Base-by-base conservation (phyloP, 2,888 invertebrate genomes). In the Nemotelus pantherinus region DNA sequence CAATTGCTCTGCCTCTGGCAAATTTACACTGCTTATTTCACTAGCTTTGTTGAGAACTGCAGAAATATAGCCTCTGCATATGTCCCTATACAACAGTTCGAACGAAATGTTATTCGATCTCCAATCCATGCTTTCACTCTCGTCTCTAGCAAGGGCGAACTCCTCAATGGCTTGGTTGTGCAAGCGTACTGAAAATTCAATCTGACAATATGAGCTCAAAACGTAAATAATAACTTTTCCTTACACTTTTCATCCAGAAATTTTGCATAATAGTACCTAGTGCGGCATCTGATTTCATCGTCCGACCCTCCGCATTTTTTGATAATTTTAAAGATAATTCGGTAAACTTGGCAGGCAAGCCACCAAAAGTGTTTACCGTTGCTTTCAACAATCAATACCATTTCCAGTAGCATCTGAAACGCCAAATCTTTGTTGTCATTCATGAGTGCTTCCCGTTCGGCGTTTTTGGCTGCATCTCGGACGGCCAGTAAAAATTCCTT, bases 401-500 rank as follows among this genome's bases (percentile, higher is more conserved):
- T 68, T 48, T 48, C 53, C n/a, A 68, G 68, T 2, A 68, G 25
- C 48, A 68, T 68, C 25, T 68, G 50, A 68, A 50, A 53, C 2
- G 68, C 68, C 5, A 50, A 6, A 9, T 39, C 25, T 50, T 48
- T 50, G 39, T 68, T 25, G 3, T 41, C 50, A 48, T 68, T 25
- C 5, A 68, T 4, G 3, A 45, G 5, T 48, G 48, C 53, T 25
- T 25, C 39, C 5, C 25, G 39, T 48, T 68, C 68, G 25, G 68
- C 68, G 39, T 43, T 39, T 48, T 68, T 68, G 7, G 48, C 48
- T 2, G 3, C 39, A 25, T 68, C 53, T 4, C 48, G 3, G 5
- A 68, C 25, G 39, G 68, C 48, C n/a, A 68, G 68, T 6, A 68
- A 39, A 25, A 68, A 68, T 5, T 50, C 53, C 53, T 68, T 68